These are phyloP conservation scores for Anarsia innoxiella DNA, from an alignment of 2,888 invertebrate species.

Conservation along the genomic window DNA sequence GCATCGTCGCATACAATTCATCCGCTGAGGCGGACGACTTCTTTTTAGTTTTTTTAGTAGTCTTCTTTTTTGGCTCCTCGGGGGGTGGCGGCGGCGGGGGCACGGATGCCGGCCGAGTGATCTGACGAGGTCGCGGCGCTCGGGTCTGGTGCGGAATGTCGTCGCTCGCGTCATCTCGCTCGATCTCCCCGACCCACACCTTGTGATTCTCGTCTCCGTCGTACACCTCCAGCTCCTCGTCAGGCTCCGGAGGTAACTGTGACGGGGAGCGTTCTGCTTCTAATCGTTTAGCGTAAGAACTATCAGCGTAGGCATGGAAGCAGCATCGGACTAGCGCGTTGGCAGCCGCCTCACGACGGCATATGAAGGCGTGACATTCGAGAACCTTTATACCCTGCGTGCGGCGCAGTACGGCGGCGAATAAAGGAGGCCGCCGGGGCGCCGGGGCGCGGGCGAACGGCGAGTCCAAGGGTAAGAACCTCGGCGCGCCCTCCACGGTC, in stretches of 20 bases:
- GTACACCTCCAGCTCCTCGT: constrained; percentile 88
- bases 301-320: constrained; percentile 98
- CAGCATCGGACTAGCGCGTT: constrained; percentile 98
- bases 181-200: constrained; percentile 91
- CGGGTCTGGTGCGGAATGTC: constrained; percentile 76
- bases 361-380: constrained; percentile 99
- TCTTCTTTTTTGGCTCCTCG: constrained; percentile 79
- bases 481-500: constrained; percentile 83
- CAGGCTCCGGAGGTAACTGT: constrained; percentile 56
- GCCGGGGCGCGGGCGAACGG: constrained; percentile 95
- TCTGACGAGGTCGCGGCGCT: constrained; percentile 86
- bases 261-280: constrained; percentile 76
- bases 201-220: constrained; percentile 96
- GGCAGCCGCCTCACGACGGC: constrained; percentile 96
- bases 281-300: constrained; percentile 91
- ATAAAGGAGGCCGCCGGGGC: constrained; percentile 95
- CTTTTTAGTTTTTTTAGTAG: constrained; percentile 74
- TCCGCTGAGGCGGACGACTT: constrained; percentile 74
- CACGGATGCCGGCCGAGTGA: constrained; percentile 85
- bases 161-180: constrained; percentile 85
- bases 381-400: constrained; percentile 98
- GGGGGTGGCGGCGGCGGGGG: constrained; percentile 88
- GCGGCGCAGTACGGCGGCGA: constrained; percentile 96
- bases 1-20: constrained; percentile 75
- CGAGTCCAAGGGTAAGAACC: constrained; percentile 96